A percentile compares a stretch with the other conserved stretches of the same genome.
Conservation (phyloP, 2,888 invertebrate genomes). For the Polymixis lichenea region DNA sequence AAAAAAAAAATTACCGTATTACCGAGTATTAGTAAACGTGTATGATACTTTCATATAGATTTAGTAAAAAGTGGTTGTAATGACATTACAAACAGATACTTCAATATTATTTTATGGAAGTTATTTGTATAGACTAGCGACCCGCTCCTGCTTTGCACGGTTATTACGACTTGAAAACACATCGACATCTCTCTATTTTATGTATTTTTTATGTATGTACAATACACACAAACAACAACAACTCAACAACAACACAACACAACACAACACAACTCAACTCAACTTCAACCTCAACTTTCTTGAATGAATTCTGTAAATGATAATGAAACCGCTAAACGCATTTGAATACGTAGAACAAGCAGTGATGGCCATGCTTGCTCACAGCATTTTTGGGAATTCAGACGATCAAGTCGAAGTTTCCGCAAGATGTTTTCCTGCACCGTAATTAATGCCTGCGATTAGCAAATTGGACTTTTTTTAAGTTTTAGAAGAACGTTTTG, state of each 20-base stretch:
- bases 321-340: no score
- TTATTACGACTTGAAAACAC: background rate
- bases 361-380: background rate
- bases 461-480: background rate
- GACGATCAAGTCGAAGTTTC: background rate
- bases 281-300: no score
- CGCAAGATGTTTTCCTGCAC: background rate
- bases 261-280: no score
- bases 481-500: no score
- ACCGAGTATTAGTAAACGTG: no score
- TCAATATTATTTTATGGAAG: no score
- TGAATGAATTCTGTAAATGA: no score
- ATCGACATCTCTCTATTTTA: background rate
- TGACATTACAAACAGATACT: no score
- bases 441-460: background rate
- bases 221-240: background rate
- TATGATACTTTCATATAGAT: no score
- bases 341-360: background rate
- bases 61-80: no score
- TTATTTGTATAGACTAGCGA: background rate
- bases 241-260: no score
- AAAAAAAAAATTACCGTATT: no score
- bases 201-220: background rate
- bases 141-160: background rate
- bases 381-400: background rate